Evolutionary conservation across 2,113 vertebrate genomes (phyloP).

Genomic region (Excalfactoria chinensis): DNA sequence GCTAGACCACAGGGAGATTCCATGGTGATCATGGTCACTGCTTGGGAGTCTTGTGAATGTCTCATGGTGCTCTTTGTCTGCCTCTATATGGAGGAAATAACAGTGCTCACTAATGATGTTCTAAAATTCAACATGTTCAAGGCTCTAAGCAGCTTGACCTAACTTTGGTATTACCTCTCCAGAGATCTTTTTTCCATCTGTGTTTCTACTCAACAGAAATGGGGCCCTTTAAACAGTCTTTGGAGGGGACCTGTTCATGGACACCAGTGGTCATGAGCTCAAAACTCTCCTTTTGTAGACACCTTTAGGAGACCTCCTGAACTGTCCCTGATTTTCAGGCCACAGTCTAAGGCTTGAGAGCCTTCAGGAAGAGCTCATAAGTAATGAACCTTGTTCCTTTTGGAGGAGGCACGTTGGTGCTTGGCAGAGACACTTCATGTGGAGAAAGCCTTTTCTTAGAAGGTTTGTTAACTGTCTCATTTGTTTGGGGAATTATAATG

Average conservation of each 20-base stretch:
- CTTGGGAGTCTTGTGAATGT: background rate
- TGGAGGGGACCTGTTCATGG: background rate
- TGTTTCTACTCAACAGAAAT: background rate
- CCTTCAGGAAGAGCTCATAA: background rate
- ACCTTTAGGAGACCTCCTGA: background rate
- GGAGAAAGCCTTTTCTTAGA: background rate
- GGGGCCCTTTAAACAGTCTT: background rate
- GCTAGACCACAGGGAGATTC: background rate
- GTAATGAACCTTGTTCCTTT: background rate
- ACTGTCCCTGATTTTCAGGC: background rate
- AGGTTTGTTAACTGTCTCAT: background rate
- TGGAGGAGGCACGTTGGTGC: background rate
- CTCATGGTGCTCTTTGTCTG: background rate
- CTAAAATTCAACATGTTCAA: background rate
- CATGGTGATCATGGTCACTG: background rate
- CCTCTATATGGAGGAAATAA: background rate
- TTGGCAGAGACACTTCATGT: background rate
- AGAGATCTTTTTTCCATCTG: background rate
- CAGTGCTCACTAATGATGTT: background rate
- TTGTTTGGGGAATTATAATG: background rate
- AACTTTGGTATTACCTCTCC: background rate
- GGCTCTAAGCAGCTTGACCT: background rate
- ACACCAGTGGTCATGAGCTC: background rate
- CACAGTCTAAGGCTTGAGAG: background rate
- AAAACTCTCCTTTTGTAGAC: background rate